These are phyloP conservation scores for Camelus dromedarius DNA, from an alignment of 2,113 vertebrate species.

Conservation along the genomic window DNA sequence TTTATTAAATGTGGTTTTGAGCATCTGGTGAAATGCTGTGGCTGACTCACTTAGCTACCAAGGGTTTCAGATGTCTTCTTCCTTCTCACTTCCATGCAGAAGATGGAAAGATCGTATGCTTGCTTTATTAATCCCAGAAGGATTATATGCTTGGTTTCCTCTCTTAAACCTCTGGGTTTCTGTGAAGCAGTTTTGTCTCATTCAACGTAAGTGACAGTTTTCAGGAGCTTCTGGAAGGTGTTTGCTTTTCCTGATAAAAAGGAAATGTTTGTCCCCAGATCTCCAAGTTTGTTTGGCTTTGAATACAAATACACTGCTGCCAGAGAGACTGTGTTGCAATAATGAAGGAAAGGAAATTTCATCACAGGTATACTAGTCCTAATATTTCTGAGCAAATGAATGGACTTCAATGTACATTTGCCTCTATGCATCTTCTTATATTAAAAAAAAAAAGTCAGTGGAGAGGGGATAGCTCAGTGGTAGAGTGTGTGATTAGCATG, in stretches of 20 bases:
- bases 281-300: neutral
- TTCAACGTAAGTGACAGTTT: neutral
- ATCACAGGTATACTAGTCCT: neutral
- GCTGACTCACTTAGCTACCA: neutral
- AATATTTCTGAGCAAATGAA: neutral
- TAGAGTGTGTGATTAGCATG: no score
- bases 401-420: neutral
- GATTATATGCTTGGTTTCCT: neutral
- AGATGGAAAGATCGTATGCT: neutral
- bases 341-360: neutral
- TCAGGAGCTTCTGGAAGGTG: neutral
- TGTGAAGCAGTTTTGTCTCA: neutral
- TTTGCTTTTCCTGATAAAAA: neutral
- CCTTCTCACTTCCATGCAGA: neutral
- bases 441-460: neutral
- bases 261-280: neutral
- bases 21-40: neutral
- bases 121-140: neutral
- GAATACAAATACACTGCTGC: neutral
- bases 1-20: neutral
- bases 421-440: neutral
- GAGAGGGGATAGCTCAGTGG: no score
- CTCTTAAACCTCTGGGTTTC: neutral
- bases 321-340: neutral
- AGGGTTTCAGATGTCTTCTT: neutral